phyloP scores from a whole-genome alignment of 2,113 vertebrate species.

The Donacobius atricapilla region DNA sequence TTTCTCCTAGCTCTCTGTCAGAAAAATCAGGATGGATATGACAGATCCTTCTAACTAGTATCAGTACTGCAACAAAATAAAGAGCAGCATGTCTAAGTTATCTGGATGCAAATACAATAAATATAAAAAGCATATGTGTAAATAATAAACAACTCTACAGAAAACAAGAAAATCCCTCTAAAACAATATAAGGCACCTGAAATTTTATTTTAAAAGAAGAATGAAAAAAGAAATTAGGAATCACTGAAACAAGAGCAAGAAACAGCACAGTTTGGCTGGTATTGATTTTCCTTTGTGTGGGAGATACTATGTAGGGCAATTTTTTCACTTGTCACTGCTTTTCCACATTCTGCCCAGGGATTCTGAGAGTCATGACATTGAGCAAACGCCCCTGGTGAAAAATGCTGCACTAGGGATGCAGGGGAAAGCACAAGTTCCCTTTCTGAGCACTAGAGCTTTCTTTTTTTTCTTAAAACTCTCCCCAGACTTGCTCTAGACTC shows the following conservation, averaged over 20 bases:
- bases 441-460: not conserved
- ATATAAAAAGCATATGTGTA: not conserved
- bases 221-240: not conserved
- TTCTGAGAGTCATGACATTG: not conserved
- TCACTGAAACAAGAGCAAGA: not conserved
- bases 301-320: slow-evolving; percentile 4
- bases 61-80: not conserved
- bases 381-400: not conserved
- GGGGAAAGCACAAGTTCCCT: not conserved
- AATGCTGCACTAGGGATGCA: not conserved
- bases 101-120: not conserved
- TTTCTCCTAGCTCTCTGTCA: not conserved
- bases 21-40: not conserved
- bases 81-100: not conserved
- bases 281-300: not conserved
- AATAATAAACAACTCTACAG: not conserved
- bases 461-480: not conserved
- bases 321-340: slow-evolving; percentile 27
- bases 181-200: not conserved
- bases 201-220: not conserved
- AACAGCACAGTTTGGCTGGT: not conserved
- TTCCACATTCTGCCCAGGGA: not conserved
- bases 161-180: not conserved
- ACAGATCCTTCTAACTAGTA: not conserved
- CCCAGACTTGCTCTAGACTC: not conserved